Conservation (phyloP, 2,888 invertebrate genomes). For the Parnassius smintheus region DNA sequence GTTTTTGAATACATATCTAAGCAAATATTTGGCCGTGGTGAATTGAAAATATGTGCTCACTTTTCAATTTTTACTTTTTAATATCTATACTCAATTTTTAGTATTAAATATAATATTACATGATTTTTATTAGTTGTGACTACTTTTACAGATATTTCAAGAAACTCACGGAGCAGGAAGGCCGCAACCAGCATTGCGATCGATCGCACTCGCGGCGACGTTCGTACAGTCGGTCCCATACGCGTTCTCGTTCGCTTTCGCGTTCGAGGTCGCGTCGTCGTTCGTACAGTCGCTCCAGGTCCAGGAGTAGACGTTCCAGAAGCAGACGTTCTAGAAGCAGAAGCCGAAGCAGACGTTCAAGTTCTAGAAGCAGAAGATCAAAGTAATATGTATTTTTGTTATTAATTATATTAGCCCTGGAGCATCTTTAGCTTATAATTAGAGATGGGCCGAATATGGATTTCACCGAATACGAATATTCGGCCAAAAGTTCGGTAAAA, state of each 20-base stretch:
- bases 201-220: conserved; percentile 48
- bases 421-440: too few species aligned
- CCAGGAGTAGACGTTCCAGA: conserved; percentile 44
- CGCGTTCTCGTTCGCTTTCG: conserved; percentile 42
- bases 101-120: too few species aligned
- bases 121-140: background rate
- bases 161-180: conserved; percentile 79
- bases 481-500: too few species aligned
- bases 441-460: too few species aligned
- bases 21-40: too few species aligned
- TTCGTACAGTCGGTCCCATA: conserved; percentile 46
- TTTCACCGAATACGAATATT: too few species aligned
- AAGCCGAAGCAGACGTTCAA: conserved; percentile 48
- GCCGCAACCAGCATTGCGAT: conserved; percentile 73
- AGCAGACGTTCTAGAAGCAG: conserved; percentile 45
- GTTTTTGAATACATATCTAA: too few species aligned
- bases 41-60: too few species aligned
- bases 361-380: conserved; percentile 31
- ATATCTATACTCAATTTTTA: too few species aligned
- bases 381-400: conserved; percentile 25
- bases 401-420: background rate
- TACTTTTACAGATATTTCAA: conserved; percentile 79
- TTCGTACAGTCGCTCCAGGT: conserved; percentile 42
- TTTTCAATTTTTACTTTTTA: too few species aligned
- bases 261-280: conserved; percentile 46